A percentile compares a stretch with the other conserved stretches of the same genome.
These are phyloP conservation scores for Tautogolabrus adspersus DNA, from an alignment of 2,113 vertebrate species.

Conservation along the genomic window DNA sequence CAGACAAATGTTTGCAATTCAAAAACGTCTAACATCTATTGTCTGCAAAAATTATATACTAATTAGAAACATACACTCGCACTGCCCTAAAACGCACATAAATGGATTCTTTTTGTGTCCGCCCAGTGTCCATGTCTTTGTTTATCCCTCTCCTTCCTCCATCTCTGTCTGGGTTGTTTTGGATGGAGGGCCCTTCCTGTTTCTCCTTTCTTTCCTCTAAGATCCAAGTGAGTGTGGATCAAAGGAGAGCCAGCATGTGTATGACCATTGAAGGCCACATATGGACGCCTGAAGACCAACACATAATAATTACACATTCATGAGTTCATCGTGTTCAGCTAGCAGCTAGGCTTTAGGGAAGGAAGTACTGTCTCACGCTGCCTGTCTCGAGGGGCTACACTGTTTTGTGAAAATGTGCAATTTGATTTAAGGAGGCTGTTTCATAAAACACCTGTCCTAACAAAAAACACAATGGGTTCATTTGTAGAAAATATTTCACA, in stretches of 20 bases:
- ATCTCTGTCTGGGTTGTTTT: conserved; percentile 49
- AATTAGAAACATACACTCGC: not conserved
- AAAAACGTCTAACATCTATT: not conserved
- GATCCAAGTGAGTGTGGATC: conserved; percentile 57
- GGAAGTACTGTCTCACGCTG: conserved; percentile 62
- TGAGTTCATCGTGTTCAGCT: conserved; percentile 58
- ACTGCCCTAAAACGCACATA: not conserved
- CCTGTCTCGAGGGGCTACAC: conserved; percentile 30
- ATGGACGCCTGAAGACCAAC: conserved; percentile 53
- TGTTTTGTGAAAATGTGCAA: conserved; percentile 8
- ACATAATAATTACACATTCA: conserved; percentile 57
- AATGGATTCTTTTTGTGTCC: not conserved
- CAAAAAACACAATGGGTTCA: too few relatives aligned
- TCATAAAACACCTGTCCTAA: too few relatives aligned
- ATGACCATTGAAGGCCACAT: conserved; percentile 46
- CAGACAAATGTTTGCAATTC: not conserved
- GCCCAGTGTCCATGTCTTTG: conserved; percentile 15
- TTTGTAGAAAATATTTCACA: too few relatives aligned
- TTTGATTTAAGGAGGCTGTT: too few relatives aligned
- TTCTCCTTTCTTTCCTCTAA: conserved; percentile 57
- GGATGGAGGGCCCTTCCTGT: conserved; percentile 57
- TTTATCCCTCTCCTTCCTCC: conserved; percentile 1
- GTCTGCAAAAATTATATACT: not conserved
- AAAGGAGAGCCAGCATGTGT: conserved; percentile 50
- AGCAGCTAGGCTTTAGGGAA: conserved; percentile 53